phyloP scores from a whole-genome alignment of 2,113 vertebrate genomes.

The Oryzias curvinotus region DNA sequence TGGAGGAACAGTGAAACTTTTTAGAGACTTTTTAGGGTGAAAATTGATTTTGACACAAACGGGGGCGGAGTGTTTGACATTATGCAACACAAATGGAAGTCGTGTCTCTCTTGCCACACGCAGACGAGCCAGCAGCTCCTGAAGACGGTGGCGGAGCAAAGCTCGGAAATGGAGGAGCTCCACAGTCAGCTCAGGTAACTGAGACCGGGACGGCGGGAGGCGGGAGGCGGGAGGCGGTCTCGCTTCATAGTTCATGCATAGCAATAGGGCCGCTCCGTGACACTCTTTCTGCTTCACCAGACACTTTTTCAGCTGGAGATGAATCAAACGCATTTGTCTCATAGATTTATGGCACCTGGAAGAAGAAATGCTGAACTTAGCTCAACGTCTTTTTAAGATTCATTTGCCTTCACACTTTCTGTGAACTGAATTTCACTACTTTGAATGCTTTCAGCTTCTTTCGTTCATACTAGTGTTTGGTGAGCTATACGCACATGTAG shows the following conservation, averaged over 20 bases:
- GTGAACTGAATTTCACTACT: too few relatives aligned
- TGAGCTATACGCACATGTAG: too few relatives aligned
- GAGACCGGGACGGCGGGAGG: not conserved
- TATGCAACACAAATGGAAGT: conserved; percentile 59
- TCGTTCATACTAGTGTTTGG: too few relatives aligned
- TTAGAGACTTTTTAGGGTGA: not conserved
- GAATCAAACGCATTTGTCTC: too few relatives aligned
- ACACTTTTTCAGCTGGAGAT: too few relatives aligned
- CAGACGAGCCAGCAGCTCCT: conserved; percentile 90
- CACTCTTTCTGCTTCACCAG: too few relatives aligned
- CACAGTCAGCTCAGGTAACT: conserved; percentile 86
- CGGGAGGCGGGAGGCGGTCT: not conserved
- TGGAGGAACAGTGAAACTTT: conserved; percentile 8
- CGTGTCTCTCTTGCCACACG: conserved; percentile 70
- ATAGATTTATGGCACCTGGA: too few relatives aligned
- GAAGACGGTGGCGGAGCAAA: conserved; percentile 85
- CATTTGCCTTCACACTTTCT: too few relatives aligned
- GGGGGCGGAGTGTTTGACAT: conserved; percentile 8
- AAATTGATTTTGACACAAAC: conserved; percentile 13
- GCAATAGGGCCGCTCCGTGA: too few relatives aligned
- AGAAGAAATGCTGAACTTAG: too few relatives aligned
- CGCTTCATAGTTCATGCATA: not conserved
- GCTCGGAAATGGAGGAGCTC: conserved; percentile 81
- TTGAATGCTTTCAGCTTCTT: too few relatives aligned
- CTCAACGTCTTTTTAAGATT: too few relatives aligned